phyloP scores from a whole-genome alignment of 2,797 vertebrate species.

The Capromys pilorides region DNA sequence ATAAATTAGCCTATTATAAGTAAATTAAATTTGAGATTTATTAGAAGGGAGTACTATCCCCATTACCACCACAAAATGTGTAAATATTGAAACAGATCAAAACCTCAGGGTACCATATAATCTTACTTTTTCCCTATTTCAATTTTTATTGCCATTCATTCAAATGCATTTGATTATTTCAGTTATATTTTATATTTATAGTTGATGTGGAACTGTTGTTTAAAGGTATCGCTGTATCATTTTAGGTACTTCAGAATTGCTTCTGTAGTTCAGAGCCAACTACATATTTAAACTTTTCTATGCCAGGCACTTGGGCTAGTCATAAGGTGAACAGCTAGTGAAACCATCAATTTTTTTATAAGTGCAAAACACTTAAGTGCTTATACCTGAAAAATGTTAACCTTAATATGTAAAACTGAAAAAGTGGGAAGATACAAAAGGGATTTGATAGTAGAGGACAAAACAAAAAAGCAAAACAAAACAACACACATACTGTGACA shows the following conservation, averaged over 20 bases:
- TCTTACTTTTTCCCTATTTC: not conserved
- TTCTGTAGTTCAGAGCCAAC: not conserved
- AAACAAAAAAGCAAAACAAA: not conserved
- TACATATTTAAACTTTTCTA: constrained; percentile 15
- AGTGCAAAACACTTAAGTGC: not conserved
- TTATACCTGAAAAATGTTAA: not conserved
- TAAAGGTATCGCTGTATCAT: not conserved
- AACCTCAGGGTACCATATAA: not conserved
- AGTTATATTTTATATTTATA: not conserved
- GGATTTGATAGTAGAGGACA: not conserved
- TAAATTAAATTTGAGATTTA: constrained; percentile 10
- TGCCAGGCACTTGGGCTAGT: not conserved
- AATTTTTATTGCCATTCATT: not conserved
- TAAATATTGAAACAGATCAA: constrained; percentile 9
- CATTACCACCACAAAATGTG: not conserved
- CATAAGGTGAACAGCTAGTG: not conserved
- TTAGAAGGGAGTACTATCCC: not conserved
- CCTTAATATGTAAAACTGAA: not conserved
- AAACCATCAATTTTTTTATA: constrained; percentile 26
- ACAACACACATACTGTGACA: not conserved
- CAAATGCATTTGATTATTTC: not conserved
- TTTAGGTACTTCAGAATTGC: not conserved
- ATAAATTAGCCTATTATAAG: constrained; percentile 8
- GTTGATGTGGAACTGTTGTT: not conserved
- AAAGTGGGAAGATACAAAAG: not conserved